Evolutionary conservation across 2,888 invertebrate genomes (phyloP).

Genomic region (Drosophila emarginata): DNA sequence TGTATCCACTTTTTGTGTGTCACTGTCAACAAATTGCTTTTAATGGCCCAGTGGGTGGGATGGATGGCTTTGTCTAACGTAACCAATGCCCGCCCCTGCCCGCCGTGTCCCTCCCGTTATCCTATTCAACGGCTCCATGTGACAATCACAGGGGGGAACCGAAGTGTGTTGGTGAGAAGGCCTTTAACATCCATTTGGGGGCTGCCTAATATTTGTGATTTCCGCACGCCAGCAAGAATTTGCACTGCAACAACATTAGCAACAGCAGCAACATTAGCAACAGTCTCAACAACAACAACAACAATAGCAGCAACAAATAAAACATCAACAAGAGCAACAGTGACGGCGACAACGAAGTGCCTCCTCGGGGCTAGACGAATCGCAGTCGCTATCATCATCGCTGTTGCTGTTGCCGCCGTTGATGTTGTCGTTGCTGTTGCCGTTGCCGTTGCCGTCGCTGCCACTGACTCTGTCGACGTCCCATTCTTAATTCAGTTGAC

Average conservation of each 20-base stretch:
- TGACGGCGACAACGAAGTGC: slow-evolving; percentile 24
- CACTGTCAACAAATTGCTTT: slow-evolving; percentile 78
- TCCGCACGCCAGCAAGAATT: slow-evolving; percentile 56
- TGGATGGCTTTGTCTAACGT: slow-evolving; percentile 42
- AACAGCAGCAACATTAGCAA: slow-evolving; percentile 5
- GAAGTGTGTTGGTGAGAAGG: neutral
- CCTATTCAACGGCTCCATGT: slow-evolving; percentile 36
- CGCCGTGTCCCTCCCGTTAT: neutral
- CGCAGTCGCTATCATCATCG: slow-evolving; percentile 21
- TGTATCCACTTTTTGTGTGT: slow-evolving; percentile 74
- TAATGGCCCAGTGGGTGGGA: slow-evolving; percentile 62
- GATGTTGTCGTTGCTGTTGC: slow-evolving; percentile 34
- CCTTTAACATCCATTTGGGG: slow-evolving; percentile 49
- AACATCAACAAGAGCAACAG: slow-evolving; percentile 37
- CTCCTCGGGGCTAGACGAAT: slow-evolving; percentile 54
- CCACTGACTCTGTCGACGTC: slow-evolving; percentile 46
- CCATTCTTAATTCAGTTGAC: slow-evolving; percentile 79
- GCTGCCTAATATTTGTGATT: slow-evolving; percentile 65
- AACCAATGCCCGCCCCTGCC: slow-evolving; percentile 3
- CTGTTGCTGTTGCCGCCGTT: slow-evolving; percentile 7
- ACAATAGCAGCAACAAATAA: slow-evolving; percentile 11
- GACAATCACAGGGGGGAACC: slow-evolving; percentile 49
- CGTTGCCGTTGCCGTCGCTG: slow-evolving; percentile 19
- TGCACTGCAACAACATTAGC: slow-evolving; percentile 34
- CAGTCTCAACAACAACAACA: slow-evolving; percentile 38